phyloP scores from a whole-genome alignment of 2,797 vertebrate species.

The Petrocephalus sullivani region DNA sequence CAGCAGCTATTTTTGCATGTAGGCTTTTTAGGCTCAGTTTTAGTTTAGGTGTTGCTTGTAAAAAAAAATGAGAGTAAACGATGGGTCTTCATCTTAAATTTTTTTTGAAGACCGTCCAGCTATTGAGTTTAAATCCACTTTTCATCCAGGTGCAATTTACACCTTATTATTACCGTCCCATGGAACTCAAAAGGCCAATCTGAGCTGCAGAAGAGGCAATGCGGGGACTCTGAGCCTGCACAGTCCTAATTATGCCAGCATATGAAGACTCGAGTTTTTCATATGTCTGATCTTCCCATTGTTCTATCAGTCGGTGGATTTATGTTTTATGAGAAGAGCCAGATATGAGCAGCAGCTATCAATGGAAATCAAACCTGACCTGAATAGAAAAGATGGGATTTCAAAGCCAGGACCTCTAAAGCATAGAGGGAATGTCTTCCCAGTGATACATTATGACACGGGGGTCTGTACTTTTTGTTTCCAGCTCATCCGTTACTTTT shows the following conservation, averaged over 20 bases:
- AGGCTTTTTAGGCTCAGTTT: no score
- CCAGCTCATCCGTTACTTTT: not conserved
- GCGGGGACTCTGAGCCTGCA: not conserved
- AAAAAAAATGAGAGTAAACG: not conserved
- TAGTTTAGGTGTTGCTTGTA: not conserved
- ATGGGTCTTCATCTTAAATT: not conserved
- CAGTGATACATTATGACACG: not conserved
- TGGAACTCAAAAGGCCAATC: conserved; percentile 6
- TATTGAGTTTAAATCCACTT: not conserved
- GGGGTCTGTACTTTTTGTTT: not conserved
- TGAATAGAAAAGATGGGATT: not conserved
- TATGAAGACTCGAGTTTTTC: not conserved
- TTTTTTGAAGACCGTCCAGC: not conserved
- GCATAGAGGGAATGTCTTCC: not conserved
- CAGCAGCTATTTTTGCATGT: not conserved
- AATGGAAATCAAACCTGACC: not conserved
- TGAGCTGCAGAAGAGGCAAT: not conserved
- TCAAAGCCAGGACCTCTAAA: not conserved
- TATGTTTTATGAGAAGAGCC: conserved; percentile 18
- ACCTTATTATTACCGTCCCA: conserved; percentile 5
- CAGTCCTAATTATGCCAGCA: conserved; percentile 8
- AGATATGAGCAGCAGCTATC: conserved; percentile 7
- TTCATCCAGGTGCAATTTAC: not conserved
- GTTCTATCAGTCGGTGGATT: conserved; percentile 6
- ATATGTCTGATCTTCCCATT: conserved; percentile 12